Evolutionary conservation across 1,140 invertebrate species (phyloP), one percentile per base, ranked within the genome.

Genomic region (Globodera ellingtonae): DNA sequence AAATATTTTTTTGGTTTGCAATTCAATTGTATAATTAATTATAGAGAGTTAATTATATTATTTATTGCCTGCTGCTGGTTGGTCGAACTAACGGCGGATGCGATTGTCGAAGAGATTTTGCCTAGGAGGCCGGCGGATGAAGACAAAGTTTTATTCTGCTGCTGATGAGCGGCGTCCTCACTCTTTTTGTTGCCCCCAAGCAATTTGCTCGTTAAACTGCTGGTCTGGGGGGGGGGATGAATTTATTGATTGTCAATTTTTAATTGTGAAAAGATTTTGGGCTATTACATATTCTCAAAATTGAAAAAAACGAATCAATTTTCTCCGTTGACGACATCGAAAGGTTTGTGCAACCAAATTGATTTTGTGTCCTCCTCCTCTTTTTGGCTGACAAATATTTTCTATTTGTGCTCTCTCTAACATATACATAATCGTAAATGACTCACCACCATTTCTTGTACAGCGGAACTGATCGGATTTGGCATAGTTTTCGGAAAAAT

Each of bases 51-150:
- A 35, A 35, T 35, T 35, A 35, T 35, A 35, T 35, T 35, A 18
- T 62, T n/a, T n/a, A n/a, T n/a, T n/a, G n/a, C n/a, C n/a, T 18
- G 56, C 56, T 62, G 56, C 18, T 62, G 56, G 18, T 62, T 62
- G 13, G 10, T 13, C 15, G 56, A 47, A 47, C 7, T 70, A 21
- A 70, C 46, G 13, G 67, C 67, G 67, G 67, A 70, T 18, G 67
- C 24, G 24, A 70, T 70, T 70, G 67, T 70, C 46, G 67, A 70
- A 44, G 67, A 70, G 67, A 70, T 70, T 70, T 70, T 70, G 24
- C 67, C 67, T 10, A 70, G 24, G 9, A 70, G 67, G n/a, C 67
- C 67, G 67, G 21, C 67, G 7, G 56, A 13, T n/a, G 56, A 62
- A 10, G 56, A 15, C 15, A 2, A 44, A 6, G 3, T 44, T n/a